Evolutionary conservation across 2,797 vertebrate species (phyloP).

Genomic region (Diceros bicornis): DNA sequence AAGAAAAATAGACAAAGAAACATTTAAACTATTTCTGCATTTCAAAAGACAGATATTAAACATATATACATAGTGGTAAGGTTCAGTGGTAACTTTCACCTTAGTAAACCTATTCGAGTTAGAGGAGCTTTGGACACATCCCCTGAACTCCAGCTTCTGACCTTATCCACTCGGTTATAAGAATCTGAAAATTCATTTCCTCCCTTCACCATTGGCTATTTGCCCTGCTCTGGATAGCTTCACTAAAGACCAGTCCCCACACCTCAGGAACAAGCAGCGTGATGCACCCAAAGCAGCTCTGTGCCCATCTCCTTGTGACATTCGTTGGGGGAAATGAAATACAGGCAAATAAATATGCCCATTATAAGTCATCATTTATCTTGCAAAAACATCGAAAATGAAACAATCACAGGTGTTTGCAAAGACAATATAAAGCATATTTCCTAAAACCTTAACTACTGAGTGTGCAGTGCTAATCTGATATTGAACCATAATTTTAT

Average conservation of each 20-base stretch:
- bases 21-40: slow-evolving; percentile 93
- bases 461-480: slow-evolving; percentile 88
- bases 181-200: slow-evolving; percentile 91
- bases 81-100: slow-evolving; percentile 91
- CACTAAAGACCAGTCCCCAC: slow-evolving; percentile 90
- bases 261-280: slow-evolving; percentile 87
- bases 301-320: slow-evolving; percentile 84
- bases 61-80: slow-evolving; percentile 94
- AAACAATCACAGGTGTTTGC: slow-evolving; percentile 86
- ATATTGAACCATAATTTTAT: slow-evolving; percentile 81
- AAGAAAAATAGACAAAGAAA: slow-evolving; percentile 93
- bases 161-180: slow-evolving; percentile 91
- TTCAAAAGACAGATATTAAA: slow-evolving; percentile 95
- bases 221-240: slow-evolving; percentile 91
- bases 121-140: slow-evolving; percentile 84
- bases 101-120: slow-evolving; percentile 88
- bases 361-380: slow-evolving; percentile 88
- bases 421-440: slow-evolving; percentile 88
- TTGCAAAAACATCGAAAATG: slow-evolving; percentile 85
- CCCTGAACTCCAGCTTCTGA: slow-evolving; percentile 87
- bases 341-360: slow-evolving; percentile 88
- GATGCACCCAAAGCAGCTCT: slow-evolving; percentile 77
- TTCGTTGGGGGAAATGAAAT: slow-evolving; percentile 86
- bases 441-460: slow-evolving; percentile 88
- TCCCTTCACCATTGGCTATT: slow-evolving; percentile 90